Percentiles rank a stretch among this genome's conserved stretches.
These are phyloP conservation scores for Hydractinia echinata DNA, from an alignment of 30 jellyfish, hydroid and myxozoan genomes.

Conservation along the genomic window DNA sequence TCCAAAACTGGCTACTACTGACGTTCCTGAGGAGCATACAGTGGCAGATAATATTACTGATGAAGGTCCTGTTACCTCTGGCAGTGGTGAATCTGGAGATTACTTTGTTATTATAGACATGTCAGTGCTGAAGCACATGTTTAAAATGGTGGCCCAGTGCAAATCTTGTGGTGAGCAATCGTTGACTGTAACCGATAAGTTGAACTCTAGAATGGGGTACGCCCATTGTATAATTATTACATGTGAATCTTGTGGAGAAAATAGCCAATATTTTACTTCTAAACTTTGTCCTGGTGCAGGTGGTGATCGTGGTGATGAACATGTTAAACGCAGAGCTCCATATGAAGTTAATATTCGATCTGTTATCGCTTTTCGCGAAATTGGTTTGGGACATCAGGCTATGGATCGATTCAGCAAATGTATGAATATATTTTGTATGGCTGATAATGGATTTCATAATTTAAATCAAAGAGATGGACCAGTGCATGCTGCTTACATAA, in stretches of 20 bases:
- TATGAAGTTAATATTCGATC: constrained; percentile 20
- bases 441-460: constrained; percentile 20
- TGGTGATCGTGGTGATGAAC: no score
- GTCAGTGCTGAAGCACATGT: constrained; percentile 1
- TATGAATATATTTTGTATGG: constrained; percentile 20
- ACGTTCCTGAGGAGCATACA: no score
- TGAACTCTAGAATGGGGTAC: constrained; percentile 20
- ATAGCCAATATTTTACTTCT: background rate
- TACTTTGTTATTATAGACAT: constrained; percentile 8
- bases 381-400: constrained; percentile 25
- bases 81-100: no score
- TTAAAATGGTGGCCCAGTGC: constrained; percentile 3
- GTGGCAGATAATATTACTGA: no score
- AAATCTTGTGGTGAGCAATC: constrained; percentile 1
- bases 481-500: background rate
- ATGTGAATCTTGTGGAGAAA: constrained; percentile 13
- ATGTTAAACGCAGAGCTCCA: constrained; percentile 5
- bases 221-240: constrained; percentile 17
- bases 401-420: constrained; percentile 27
- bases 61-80: no score
- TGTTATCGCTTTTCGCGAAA: constrained; percentile 13
- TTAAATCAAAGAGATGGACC: constrained; percentile 15
- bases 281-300: background rate
- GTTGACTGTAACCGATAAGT: constrained; percentile 16
- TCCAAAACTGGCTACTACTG: no score